Percentiles rank a stretch among this genome's conserved stretches.
phyloP scores from a whole-genome alignment of 2,113 vertebrate genomes.

The Apeltes quadracus region DNA sequence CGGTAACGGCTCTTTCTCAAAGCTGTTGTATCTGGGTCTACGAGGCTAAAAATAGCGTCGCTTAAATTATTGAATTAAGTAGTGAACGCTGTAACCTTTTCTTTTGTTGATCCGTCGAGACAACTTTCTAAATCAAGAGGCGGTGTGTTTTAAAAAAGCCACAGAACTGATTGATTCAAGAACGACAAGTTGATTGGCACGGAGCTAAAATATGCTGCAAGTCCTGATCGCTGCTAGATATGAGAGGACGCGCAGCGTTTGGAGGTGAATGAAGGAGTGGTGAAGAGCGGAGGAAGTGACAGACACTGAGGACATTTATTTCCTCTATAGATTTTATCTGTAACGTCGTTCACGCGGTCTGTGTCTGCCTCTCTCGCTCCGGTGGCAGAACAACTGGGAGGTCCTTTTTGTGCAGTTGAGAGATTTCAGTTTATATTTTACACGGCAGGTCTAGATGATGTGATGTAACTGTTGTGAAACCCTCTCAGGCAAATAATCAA shows the following conservation, averaged over 20 bases:
- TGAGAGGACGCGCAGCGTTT: conserved; percentile 31
- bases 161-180: conserved; percentile 7
- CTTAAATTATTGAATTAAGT: conserved; percentile 39
- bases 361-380: conserved; percentile 33
- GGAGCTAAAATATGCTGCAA: conserved; percentile 21
- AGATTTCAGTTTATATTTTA: conserved; percentile 55
- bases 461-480: conserved; percentile 59
- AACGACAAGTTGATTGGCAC: conserved; percentile 21
- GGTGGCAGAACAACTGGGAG: conserved; percentile 40
- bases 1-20: conserved; percentile 34
- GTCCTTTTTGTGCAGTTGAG: conserved; percentile 51
- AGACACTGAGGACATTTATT: conserved; percentile 45
- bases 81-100: conserved; percentile 28
- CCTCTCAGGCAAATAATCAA: conserved; percentile 31
- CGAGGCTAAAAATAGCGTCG: conserved; percentile 35
- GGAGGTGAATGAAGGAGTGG: conserved; percentile 24
- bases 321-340: conserved; percentile 49
- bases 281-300: conserved; percentile 55
- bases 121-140: conserved; percentile 12
- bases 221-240: conserved; percentile 68
- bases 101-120: conserved; percentile 37
- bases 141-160: conserved; percentile 16
- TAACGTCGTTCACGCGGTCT: conserved; percentile 33
- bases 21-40: conserved; percentile 39
- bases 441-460: conserved; percentile 55